Evolutionary conservation across 1,140 invertebrate genomes (phyloP), one percentile per base, ranked within the genome.

Genomic region (Drosophila ironensis): DNA sequence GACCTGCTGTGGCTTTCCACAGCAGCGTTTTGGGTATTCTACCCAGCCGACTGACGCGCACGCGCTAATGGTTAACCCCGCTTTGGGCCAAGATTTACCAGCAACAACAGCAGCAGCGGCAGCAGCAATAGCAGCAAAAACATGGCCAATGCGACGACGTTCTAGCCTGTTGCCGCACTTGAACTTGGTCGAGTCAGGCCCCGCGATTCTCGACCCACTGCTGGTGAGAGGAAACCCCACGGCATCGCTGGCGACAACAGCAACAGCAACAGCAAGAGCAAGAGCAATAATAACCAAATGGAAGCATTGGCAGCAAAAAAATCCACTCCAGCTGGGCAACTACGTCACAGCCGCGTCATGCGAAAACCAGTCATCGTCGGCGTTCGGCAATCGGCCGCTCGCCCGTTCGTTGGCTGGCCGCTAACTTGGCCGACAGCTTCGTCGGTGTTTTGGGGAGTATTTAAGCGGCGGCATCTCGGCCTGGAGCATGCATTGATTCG

Each of bases 401-500:
- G 57, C 16, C 20, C 33, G 35, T 57, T 30, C 40, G 70, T 33
- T 46, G 6, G 37, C 14, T n/a, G n/a, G n/a, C 53, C 19, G 42
- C 27, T 50, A 12, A 28, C 22, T 53, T 37, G 48, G 52, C 30
- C 25, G 47, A 44, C 24, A 40, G 51, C 19, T 22, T 47, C 24
- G 56, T n/a, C n/a, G n/a, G n/a, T 38, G 30, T 16, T 33, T 17
- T 44, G 57, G 48, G 80, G 75, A n/a, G 89, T 90, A 90, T 90
- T 90, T 90, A 90, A 90, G 73, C 72, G 74, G 51, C 68, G 70
- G 87, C 63, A 63, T 54, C 80, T 64, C 78, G 56, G 68, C 75
- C 74, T 52, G 69, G 64, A 73, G 82, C 75, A 89, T 88, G 77
- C 89, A 90, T 90, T 90, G 89, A 86, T 89, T 90, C 86, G 88